phyloP scores from a whole-genome alignment of 1,140 invertebrate genomes.

The Drosophila serrata region DNA sequence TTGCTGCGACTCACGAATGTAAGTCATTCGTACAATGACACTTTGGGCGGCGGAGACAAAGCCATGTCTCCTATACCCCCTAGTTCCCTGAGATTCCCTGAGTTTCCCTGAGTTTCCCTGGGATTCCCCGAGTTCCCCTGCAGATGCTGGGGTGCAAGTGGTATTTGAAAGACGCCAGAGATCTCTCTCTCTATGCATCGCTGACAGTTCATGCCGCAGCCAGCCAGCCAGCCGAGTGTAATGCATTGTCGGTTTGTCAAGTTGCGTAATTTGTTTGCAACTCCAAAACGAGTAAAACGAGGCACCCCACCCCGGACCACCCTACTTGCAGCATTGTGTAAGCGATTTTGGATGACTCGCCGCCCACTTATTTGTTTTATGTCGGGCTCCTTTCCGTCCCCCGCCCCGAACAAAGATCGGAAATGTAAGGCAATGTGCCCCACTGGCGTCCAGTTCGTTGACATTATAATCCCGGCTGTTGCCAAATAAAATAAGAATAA shows the following conservation, averaged over 20 bases:
- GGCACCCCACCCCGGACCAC: constrained; percentile 16
- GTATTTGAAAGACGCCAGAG: constrained; percentile 29
- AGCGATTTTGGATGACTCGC: constrained; percentile 52
- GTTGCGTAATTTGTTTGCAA: constrained; percentile 81
- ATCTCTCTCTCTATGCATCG: constrained; percentile 34
- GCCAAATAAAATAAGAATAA: constrained; percentile 25
- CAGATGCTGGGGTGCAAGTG: constrained; percentile 10
- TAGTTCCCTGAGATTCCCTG: constrained; percentile 2
- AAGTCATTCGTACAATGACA: constrained; percentile 80
- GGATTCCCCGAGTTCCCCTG: too few species aligned
- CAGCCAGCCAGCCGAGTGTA: constrained; percentile 63
- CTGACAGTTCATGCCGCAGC: constrained; percentile 50
- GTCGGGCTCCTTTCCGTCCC: neutral
- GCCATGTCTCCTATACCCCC: neutral
- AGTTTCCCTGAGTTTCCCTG: neutral
- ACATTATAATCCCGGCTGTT: constrained; percentile 45
- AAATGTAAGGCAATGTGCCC: constrained; percentile 71
- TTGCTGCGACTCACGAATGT: constrained; percentile 55
- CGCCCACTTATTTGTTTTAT: constrained; percentile 63
- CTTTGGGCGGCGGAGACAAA: constrained; percentile 49
- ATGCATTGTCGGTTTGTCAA: constrained; percentile 62
- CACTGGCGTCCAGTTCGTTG: constrained; percentile 39
- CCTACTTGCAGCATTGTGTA: constrained; percentile 60
- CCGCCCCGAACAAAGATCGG: constrained; percentile 53
- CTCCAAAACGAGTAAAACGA: constrained; percentile 23